A percentile compares a stretch with the other conserved stretches of the same genome.
phyloP scores from a whole-genome alignment of 1,140 invertebrate species.

The Colletes gigas region DNA sequence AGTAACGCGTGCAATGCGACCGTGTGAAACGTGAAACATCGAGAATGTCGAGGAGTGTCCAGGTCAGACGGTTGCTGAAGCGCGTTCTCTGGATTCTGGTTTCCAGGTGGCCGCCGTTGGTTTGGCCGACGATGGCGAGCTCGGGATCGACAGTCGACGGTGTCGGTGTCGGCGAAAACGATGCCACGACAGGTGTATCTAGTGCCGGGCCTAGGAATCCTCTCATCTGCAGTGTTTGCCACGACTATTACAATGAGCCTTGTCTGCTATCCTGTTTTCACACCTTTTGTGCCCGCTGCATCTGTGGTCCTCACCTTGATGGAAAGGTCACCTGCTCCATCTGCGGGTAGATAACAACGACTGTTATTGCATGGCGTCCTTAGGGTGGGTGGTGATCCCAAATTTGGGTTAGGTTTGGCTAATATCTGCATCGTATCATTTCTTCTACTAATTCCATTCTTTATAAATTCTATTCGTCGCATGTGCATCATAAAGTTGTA shows the following conservation, averaged over 20 bases:
- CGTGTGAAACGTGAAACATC: neutral
- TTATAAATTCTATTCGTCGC: neutral
- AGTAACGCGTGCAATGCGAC: neutral
- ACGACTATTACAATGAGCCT: conserved; percentile 86
- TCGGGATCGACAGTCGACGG: conserved; percentile 65
- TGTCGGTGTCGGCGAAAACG: conserved; percentile 67
- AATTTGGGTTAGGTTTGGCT: conserved; percentile 40
- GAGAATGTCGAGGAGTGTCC: conserved; percentile 22
- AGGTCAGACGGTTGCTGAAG: conserved; percentile 9
- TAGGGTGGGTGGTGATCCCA: conserved; percentile 44
- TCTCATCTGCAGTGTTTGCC: conserved; percentile 85
- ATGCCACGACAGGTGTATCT: conserved; percentile 63
- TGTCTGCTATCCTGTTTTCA: conserved; percentile 87
- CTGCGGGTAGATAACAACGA: conserved; percentile 83
- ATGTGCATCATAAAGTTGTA: neutral
- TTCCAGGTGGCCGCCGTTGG: conserved; percentile 41
- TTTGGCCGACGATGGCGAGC: conserved; percentile 70
- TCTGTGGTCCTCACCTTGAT: conserved; percentile 83
- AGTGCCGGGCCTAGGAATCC: conserved; percentile 80
- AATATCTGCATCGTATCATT: conserved; percentile 3
- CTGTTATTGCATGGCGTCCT: conserved; percentile 50
- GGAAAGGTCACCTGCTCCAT: conserved; percentile 84
- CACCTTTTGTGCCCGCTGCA: conserved; percentile 86
- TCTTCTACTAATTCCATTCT: neutral
- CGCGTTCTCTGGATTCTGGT: conserved; percentile 29